A percentile compares a stretch with the other conserved stretches of the same genome.
Conservation (phyloP, 2,113 vertebrate species). For the Dinomys branickii region DNA sequence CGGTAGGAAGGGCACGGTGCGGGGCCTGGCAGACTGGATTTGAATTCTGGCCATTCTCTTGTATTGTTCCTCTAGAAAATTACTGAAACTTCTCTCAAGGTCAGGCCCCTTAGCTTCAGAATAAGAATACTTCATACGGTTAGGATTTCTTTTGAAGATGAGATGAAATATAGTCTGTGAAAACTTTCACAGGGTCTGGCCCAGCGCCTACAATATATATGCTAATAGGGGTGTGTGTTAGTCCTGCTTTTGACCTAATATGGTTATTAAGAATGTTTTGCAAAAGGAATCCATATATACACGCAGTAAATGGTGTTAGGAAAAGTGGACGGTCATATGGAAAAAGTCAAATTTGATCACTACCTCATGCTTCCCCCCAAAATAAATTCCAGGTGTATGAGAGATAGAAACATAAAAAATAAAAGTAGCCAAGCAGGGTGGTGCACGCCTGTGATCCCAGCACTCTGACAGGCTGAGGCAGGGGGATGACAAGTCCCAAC, state of each 20-base stretch:
- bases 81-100: background rate
- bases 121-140: background rate
- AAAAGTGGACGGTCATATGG: background rate
- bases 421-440: background rate
- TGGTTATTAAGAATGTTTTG: background rate
- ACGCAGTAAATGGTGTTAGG: background rate
- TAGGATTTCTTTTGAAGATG: background rate
- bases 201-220: background rate
- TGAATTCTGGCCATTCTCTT: background rate
- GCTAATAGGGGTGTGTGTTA: background rate
- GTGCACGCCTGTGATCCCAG: background rate
- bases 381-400: constrained; percentile 15
- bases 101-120: background rate
- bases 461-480: background rate
- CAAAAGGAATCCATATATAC: background rate
- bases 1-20: background rate
- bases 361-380: background rate
- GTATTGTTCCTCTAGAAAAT: background rate
- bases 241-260: background rate
- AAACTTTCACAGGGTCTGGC: background rate
- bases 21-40: background rate
- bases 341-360: constrained; percentile 7
- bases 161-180: background rate
- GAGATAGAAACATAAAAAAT: background rate
- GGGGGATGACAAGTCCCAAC: background rate